Evolutionary conservation across 2,888 invertebrate genomes (phyloP).

Genomic region (Machimus rusticus): DNA sequence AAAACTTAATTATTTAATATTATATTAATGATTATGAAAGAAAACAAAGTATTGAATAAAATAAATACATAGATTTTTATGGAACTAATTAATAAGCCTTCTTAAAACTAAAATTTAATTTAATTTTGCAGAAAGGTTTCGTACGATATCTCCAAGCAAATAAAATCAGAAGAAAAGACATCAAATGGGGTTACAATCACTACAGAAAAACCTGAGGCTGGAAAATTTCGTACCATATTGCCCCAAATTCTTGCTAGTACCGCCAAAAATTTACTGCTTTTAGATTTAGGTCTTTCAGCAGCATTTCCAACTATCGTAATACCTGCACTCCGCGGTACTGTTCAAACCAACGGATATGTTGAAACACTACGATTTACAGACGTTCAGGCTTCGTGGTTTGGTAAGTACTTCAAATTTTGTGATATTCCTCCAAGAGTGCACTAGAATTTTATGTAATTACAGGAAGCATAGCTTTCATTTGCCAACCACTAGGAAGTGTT

Average conservation of each 20-base stretch:
- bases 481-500: constrained; percentile 68
- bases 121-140: not conserved
- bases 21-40: not conserved
- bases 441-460: not conserved
- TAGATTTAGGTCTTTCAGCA: constrained; percentile 68
- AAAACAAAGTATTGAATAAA: not conserved
- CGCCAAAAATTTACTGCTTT: constrained; percentile 66
- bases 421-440: not conserved
- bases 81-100: not conserved
- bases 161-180: not conserved
- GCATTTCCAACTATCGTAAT: constrained; percentile 69
- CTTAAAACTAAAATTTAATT: not conserved
- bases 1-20: not conserved
- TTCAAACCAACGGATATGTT: constrained; percentile 53
- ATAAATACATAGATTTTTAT: not conserved
- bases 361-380: constrained; percentile 64
- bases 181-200: not conserved
- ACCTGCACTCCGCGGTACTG: constrained; percentile 66
- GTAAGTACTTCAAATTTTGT: constrained; percentile 58
- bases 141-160: not conserved
- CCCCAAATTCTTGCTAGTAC: constrained; percentile 65
- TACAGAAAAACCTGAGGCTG: constrained; percentile 44
- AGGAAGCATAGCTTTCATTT: constrained; percentile 68
- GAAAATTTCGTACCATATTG: constrained; percentile 48
- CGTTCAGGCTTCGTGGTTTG: constrained; percentile 69